Percentiles rank a stretch among this genome's conserved stretches.
These are phyloP conservation scores for Sabatieria punctata DNA, from an alignment of 2,888 invertebrate species.

Conservation along the genomic window DNA sequence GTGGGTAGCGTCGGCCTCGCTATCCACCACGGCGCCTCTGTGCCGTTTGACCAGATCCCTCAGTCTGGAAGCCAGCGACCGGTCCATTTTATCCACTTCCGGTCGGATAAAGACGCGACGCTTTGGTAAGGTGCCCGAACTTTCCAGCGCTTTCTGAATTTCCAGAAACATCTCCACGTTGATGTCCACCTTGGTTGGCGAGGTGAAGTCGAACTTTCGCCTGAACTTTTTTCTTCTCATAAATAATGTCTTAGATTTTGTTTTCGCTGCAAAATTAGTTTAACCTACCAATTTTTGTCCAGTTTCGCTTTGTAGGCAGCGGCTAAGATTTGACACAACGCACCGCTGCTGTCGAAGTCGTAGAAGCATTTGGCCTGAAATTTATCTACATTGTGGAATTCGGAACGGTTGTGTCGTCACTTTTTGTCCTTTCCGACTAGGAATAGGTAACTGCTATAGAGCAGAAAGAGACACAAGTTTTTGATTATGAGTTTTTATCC, in stretches of 20 bases:
- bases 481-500: too few relatives aligned
- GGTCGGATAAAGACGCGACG: too few relatives aligned
- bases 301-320: conserved; percentile 86
- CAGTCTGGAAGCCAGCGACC: conserved; percentile 52
- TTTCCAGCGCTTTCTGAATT: conserved; percentile 21
- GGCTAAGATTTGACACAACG: conserved; percentile 71
- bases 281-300: conserved; percentile 58
- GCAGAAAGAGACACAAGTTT: too few relatives aligned
- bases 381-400: too few relatives aligned
- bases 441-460: too few relatives aligned
- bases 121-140: background rate
- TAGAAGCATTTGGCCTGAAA: conserved; percentile 86
- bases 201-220: conserved; percentile 43
- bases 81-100: too few relatives aligned
- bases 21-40: conserved; percentile 55
- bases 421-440: too few relatives aligned
- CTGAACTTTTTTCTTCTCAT: too few relatives aligned
- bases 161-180: conserved; percentile 68
- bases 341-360: conserved; percentile 84
- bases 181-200: conserved; percentile 71
- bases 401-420: too few relatives aligned
- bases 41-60: conserved; percentile 73
- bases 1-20: conserved; percentile 74
- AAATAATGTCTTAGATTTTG: too few relatives aligned
- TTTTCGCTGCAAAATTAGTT: too few relatives aligned